Evolutionary conservation across 2,888 invertebrate genomes (phyloP).

Genomic region (Himalopsyche japonica): DNA sequence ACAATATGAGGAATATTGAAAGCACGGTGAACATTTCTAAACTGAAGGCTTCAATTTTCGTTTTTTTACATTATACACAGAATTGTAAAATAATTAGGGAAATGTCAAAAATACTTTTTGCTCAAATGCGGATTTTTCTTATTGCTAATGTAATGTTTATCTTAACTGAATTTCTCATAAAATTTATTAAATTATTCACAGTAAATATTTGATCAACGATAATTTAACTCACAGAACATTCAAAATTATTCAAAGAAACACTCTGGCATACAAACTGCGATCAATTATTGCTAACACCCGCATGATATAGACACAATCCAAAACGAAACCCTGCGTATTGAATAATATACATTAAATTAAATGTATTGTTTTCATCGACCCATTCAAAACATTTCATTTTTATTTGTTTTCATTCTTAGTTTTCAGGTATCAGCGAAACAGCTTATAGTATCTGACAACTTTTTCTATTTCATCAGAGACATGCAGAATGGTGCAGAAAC

Average conservation of each 20-base stretch:
- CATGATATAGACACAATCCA: not conserved
- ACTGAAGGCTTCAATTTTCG: too few relatives aligned
- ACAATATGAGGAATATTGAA: too few relatives aligned
- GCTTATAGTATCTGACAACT: not conserved
- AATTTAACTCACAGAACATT: not conserved
- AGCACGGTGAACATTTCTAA: too few relatives aligned
- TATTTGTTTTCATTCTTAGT: not conserved
- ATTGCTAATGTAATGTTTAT: too few relatives aligned
- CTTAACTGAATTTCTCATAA: too few relatives aligned
- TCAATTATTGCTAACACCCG: not conserved
- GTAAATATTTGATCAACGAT: too few relatives aligned
- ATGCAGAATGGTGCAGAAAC: constrained; percentile 39
- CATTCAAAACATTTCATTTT: not conserved
- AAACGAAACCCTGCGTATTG: too few relatives aligned
- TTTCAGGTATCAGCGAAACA: not conserved
- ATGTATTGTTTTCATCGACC: not conserved
- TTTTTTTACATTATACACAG: too few relatives aligned
- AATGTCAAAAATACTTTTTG: too few relatives aligned
- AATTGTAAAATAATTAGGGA: too few relatives aligned
- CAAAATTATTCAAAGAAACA: not conserved
- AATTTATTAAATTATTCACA: too few relatives aligned
- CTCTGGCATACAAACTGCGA: not conserved
- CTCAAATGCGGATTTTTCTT: too few relatives aligned
- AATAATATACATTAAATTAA: not conserved
- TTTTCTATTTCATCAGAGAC: not conserved